These are phyloP conservation scores for pig (Sus scrofa) DNA, from an alignment of 2,113 vertebrate species.

Conservation along the genomic window DNA sequence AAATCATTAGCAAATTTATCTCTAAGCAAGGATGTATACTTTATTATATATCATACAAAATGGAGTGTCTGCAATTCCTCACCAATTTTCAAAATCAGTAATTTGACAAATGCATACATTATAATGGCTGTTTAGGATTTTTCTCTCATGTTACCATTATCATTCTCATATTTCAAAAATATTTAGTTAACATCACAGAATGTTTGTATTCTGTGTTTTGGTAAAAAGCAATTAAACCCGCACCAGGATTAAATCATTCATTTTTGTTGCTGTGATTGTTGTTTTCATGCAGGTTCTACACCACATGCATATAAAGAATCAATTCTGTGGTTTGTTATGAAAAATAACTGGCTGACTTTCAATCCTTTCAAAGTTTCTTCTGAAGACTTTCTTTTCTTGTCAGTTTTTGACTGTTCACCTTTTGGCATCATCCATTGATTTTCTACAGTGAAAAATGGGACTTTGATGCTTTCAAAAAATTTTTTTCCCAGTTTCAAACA, in stretches of 20 bases:
- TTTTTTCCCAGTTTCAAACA: neutral
- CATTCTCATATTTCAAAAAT: neutral
- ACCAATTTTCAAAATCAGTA: neutral
- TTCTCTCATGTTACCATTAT: neutral
- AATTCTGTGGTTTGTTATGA: neutral
- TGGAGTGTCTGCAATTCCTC: neutral
- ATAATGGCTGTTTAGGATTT: neutral
- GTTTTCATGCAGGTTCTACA: neutral
- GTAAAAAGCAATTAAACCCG: neutral
- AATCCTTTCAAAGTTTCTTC: neutral
- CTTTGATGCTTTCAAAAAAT: neutral
- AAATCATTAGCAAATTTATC: constrained; percentile 42
- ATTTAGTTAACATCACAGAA: neutral
- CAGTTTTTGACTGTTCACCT: neutral
- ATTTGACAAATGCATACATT: neutral
- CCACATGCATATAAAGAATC: neutral
- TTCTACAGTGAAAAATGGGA: neutral
- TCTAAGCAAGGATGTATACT: neutral
- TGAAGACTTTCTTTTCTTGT: neutral
- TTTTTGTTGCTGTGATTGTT: neutral
- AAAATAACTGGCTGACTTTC: neutral
- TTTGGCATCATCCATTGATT: neutral
- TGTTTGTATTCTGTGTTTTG: neutral
- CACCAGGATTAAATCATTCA: neutral
- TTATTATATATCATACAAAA: neutral